phyloP scores from a whole-genome alignment of 2,113 vertebrate genomes.

The Osmerus eperlanus region DNA sequence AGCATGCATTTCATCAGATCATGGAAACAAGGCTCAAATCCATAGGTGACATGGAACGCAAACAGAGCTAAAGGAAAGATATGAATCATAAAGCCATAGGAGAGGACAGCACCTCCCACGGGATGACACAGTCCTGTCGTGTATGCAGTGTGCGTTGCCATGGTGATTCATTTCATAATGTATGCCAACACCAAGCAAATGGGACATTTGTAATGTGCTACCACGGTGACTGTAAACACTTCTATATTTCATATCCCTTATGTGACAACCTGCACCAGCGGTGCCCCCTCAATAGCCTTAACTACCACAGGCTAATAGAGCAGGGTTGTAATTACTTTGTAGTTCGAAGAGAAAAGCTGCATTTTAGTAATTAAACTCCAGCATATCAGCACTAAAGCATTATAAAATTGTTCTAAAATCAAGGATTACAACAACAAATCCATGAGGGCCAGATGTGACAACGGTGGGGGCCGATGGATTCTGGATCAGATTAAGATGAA shows the following conservation, averaged over 20 bases:
- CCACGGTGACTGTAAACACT: no score
- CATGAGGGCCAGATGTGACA: conserved; percentile 71
- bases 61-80: no score
- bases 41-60: background rate
- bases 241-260: no score
- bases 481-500: conserved; percentile 66
- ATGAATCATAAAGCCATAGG: no score
- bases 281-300: background rate
- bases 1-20: background rate
- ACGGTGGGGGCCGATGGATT: conserved; percentile 44
- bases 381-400: conserved; percentile 63
- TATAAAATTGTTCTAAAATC: conserved; percentile 72
- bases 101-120: no score
- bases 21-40: background rate
- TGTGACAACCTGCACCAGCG: background rate
- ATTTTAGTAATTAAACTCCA: conserved; percentile 77
- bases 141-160: no score
- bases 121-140: no score
- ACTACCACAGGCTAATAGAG: conserved; percentile 61
- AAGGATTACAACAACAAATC: conserved; percentile 74
- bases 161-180: no score
- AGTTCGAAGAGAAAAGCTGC: conserved; percentile 65
- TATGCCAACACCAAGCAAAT: no score
- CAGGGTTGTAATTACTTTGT: conserved; percentile 66
- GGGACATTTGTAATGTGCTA: no score